Conservation (phyloP, 2,797 vertebrate species). For the Chelidonichthys spinosus region DNA sequence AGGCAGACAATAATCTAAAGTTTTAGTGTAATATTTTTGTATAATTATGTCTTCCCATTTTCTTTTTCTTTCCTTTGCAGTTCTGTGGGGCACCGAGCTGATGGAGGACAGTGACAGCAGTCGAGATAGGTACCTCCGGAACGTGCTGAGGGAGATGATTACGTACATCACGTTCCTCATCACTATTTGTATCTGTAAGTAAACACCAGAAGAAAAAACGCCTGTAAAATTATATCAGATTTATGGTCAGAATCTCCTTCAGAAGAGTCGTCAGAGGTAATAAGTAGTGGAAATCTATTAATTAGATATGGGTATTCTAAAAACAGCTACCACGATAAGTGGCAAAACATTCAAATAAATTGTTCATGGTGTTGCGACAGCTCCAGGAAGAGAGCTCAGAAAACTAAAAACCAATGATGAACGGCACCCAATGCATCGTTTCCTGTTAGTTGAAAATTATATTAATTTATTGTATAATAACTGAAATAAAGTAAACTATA, state of each 20-base stretch:
- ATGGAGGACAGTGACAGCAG: constrained; percentile 92
- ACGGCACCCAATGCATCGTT: background rate
- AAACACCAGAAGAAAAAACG: no score
- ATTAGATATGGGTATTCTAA: background rate
- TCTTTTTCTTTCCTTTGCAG: constrained; percentile 75
- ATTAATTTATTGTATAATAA: background rate
- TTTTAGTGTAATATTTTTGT: background rate
- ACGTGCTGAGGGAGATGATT: constrained; percentile 91
- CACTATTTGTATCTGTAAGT: constrained; percentile 94
- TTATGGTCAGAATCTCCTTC: background rate
- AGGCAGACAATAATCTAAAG: background rate
- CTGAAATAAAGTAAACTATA: background rate
- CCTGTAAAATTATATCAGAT: background rate
- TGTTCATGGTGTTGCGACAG: background rate
- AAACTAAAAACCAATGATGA: background rate
- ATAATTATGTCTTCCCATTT: background rate
- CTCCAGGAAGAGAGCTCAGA: background rate
- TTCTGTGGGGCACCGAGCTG: constrained; percentile 95
- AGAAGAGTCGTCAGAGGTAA: background rate
- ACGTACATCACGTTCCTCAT: constrained; percentile 92
- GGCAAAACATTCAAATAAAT: background rate
- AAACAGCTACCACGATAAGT: constrained; percentile 5
- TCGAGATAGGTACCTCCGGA: constrained; percentile 93
- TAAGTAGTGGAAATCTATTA: background rate
- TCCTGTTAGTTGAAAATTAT: background rate